Percentiles rank a stretch among this genome's conserved stretches.
These are phyloP conservation scores for Lydus trimaculatus DNA, from an alignment of 2,888 invertebrate genomes.

Conservation along the genomic window DNA sequence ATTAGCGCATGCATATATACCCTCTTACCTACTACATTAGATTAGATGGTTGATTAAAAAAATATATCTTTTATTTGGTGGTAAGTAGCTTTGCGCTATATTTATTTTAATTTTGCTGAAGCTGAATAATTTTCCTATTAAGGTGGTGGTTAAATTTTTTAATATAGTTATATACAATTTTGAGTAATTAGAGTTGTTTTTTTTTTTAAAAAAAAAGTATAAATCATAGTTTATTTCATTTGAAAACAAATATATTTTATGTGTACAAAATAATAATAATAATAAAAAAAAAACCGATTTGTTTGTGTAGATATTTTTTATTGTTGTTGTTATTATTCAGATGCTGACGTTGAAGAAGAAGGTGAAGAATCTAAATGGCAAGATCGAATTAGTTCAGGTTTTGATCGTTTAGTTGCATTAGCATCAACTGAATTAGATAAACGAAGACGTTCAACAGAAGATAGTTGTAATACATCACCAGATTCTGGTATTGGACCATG, in stretches of 20 bases:
- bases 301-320: background rate
- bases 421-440: constrained; percentile 92
- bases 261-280: background rate
- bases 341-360: constrained; percentile 70
- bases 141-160: constrained; percentile 33
- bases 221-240: background rate
- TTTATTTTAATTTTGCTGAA: constrained; percentile 52
- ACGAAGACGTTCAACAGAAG: constrained; percentile 83
- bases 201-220: too few species aligned
- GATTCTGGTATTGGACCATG: constrained; percentile 81
- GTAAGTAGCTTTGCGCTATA: constrained; percentile 60
- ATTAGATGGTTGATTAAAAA: constrained; percentile 58
- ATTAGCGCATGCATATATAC: constrained; percentile 59
- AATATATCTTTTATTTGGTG: constrained; percentile 47
- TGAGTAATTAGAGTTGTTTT: constrained; percentile 28
- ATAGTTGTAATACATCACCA: constrained; percentile 83
- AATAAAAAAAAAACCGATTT: background rate
- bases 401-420: constrained; percentile 92
- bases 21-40: constrained; percentile 56
- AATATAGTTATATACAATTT: constrained; percentile 11
- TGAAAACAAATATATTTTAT: background rate
- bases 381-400: constrained; percentile 90
- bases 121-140: constrained; percentile 39
- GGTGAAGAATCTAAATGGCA: constrained; percentile 91
- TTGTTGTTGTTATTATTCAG: constrained; percentile 50